phyloP scores from a whole-genome alignment of 2,113 vertebrate species.

The Podocnemis expansa region DNA sequence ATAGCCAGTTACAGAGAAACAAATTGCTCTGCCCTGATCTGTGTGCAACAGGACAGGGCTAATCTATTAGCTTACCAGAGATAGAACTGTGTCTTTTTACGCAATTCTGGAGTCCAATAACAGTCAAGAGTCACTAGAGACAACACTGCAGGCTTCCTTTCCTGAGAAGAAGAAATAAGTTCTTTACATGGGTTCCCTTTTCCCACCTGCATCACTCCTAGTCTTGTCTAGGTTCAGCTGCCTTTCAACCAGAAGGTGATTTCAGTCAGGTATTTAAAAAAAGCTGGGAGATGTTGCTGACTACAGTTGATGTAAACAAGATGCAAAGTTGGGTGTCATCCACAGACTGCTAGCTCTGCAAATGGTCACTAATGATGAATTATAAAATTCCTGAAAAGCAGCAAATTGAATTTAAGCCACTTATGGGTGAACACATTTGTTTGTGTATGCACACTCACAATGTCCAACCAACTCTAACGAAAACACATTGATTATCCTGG shows the following conservation, averaged over 20 bases:
- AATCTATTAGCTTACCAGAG: background rate
- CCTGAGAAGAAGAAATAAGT: background rate
- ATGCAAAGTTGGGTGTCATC: background rate
- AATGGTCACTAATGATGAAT: background rate
- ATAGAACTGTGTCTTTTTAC: background rate
- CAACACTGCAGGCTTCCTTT: background rate
- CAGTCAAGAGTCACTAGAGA: background rate
- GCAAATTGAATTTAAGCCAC: background rate
- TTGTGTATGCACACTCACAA: background rate
- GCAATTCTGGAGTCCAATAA: background rate
- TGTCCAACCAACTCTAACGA: background rate
- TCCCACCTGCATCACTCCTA: rapidly evolving
- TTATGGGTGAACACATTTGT: background rate
- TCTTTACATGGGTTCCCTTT: background rate
- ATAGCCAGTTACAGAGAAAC: background rate
- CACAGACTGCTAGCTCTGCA: background rate
- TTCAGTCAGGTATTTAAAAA: background rate
- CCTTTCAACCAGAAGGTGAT: background rate
- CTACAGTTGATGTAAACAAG: background rate
- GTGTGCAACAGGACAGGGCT: background rate
- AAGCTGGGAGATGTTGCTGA: background rate
- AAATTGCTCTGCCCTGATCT: background rate
- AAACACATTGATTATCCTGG: background rate
- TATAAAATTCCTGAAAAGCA: background rate
- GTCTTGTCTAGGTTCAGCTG: background rate